phyloP scores from a whole-genome alignment of 2,113 vertebrate species.

The Pavo muticus region DNA sequence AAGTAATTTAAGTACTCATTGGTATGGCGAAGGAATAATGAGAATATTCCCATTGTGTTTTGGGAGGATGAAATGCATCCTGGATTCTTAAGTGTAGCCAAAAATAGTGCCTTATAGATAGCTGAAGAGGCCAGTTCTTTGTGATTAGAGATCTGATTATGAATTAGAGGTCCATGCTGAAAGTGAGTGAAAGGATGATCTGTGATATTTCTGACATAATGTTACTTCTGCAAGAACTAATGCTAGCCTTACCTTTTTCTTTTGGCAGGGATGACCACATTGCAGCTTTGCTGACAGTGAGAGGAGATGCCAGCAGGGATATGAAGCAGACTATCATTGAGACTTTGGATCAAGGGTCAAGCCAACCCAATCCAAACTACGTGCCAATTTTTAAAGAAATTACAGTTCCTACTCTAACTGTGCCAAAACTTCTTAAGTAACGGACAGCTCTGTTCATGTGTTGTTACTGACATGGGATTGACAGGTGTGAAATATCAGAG shows the following conservation, averaged over 20 bases:
- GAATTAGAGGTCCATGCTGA: not conserved
- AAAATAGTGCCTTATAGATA: not conserved
- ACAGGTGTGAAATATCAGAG: not conserved
- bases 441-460: not conserved
- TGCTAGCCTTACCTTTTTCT: not conserved
- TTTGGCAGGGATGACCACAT: slow-evolving; percentile 92
- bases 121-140: not conserved
- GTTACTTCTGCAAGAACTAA: not conserved
- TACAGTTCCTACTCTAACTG: slow-evolving; percentile 88
- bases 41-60: not conserved
- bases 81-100: not conserved
- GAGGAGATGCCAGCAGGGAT: slow-evolving; percentile 93
- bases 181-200: not conserved
- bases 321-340: slow-evolving; percentile 97
- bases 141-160: not conserved
- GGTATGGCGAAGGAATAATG: not conserved
- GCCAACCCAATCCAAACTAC: slow-evolving; percentile 77
- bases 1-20: not conserved
- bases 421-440: slow-evolving; percentile 95
- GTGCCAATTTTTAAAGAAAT: slow-evolving; percentile 95
- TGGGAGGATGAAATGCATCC: not conserved
- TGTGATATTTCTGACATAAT: not conserved
- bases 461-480: not conserved
- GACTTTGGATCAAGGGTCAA: slow-evolving; percentile 89
- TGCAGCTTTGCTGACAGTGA: slow-evolving; percentile 88